Evolutionary conservation across 1,140 invertebrate genomes (phyloP).

Genomic region (Holcopasites calliopsidis): DNA sequence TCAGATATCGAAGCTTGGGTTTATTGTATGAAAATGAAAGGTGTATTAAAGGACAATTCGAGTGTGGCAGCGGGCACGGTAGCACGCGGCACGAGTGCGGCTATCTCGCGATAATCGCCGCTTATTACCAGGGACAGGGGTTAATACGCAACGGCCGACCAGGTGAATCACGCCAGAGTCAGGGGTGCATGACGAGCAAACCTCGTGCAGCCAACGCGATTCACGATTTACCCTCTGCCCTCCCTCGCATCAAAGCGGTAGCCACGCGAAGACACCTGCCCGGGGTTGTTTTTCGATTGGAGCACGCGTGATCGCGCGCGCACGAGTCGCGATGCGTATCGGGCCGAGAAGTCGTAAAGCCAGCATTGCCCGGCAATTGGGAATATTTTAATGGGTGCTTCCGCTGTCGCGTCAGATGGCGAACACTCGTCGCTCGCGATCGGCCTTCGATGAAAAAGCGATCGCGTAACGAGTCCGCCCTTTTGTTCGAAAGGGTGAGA

Average conservation of each 20-base stretch:
- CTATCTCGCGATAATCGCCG: slow-evolving; percentile 67
- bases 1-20: no score
- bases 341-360: slow-evolving; percentile 61
- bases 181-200: slow-evolving; percentile 75
- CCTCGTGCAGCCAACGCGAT: slow-evolving; percentile 68
- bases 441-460: not conserved
- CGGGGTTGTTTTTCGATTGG: slow-evolving; percentile 27
- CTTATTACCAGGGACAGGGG: slow-evolving; percentile 62
- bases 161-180: slow-evolving; percentile 79
- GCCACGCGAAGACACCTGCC: slow-evolving; percentile 67
- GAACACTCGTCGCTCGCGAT: not conserved
- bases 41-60: slow-evolving; percentile 24
- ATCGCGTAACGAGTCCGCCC: not conserved
- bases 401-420: slow-evolving; percentile 15
- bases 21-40: no score
- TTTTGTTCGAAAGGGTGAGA: not conserved
- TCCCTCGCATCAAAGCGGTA: slow-evolving; percentile 47
- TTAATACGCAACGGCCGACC: slow-evolving; percentile 76
- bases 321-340: slow-evolving; percentile 72
- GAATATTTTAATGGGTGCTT: slow-evolving; percentile 36
- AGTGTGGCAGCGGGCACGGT: slow-evolving; percentile 32
- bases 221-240: slow-evolving; percentile 72
- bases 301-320: slow-evolving; percentile 65
- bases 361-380: slow-evolving; percentile 18
- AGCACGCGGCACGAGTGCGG: slow-evolving; percentile 46